These are phyloP conservation scores for Cordilura impudica DNA, from an alignment of 2,888 invertebrate genomes.

Conservation along the genomic window DNA sequence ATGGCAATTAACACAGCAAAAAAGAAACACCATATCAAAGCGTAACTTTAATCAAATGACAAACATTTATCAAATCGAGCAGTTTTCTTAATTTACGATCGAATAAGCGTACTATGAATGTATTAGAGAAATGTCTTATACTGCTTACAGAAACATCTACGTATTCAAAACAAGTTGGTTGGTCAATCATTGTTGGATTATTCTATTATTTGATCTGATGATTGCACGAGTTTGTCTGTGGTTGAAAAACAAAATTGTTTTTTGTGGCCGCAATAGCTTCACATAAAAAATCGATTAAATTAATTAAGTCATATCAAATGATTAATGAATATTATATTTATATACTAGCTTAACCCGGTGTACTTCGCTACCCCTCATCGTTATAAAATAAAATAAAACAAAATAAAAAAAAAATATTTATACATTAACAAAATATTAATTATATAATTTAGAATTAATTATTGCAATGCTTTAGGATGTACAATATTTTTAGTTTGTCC, in stretches of 20 bases:
- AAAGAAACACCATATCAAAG: constrained; percentile 38
- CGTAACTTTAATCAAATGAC: constrained; percentile 53
- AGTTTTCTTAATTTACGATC: constrained; percentile 48
- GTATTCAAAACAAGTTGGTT: constrained; percentile 30
- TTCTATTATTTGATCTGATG: neutral
- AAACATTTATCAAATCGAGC: constrained; percentile 55
- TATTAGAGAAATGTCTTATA: neutral
- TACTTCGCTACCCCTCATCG: too few species aligned
- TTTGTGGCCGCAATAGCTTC: constrained; percentile 22
- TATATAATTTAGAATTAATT: too few species aligned
- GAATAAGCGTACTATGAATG: neutral
- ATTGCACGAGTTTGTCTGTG: neutral
- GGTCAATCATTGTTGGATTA: too few species aligned
- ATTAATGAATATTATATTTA: constrained; percentile 47
- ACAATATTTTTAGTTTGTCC: too few species aligned
- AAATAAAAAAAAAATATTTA: too few species aligned
- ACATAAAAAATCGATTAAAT: constrained; percentile 54
- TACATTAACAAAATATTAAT: too few species aligned
- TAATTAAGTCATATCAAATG: constrained; percentile 55
- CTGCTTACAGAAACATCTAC: neutral
- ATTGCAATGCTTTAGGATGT: too few species aligned
- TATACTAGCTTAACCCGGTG: too few species aligned
- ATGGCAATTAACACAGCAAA: constrained; percentile 49
- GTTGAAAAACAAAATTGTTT: neutral
- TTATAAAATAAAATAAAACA: too few species aligned